Evolutionary conservation across 1,140 invertebrate genomes (phyloP).

Genomic region (Drosophila sp.): DNA sequence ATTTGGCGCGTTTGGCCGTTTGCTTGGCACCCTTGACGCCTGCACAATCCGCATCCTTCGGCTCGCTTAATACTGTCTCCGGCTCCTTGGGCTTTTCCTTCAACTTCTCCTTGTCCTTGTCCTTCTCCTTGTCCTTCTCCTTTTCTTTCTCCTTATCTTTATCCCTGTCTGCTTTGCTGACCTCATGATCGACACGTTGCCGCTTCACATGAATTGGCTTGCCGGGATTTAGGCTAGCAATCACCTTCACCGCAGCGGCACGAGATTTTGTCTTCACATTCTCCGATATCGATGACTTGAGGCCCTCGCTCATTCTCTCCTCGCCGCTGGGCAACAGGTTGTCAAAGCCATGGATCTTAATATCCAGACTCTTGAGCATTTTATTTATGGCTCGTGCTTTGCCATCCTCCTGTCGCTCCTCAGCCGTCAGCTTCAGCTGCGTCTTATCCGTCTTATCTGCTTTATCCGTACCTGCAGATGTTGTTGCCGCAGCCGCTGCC

Average conservation of each 20-base stretch:
- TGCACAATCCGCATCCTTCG: slow-evolving; percentile 38
- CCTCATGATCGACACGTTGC: slow-evolving; percentile 46
- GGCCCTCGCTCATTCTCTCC: slow-evolving; percentile 59
- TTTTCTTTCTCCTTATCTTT: not conserved
- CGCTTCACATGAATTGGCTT: slow-evolving; percentile 56
- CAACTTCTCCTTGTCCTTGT: slow-evolving; percentile 13
- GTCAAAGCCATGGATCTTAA: slow-evolving; percentile 83
- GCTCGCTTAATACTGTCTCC: slow-evolving; percentile 30
- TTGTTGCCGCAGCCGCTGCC: slow-evolving; percentile 1
- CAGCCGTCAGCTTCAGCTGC: slow-evolving; percentile 40
- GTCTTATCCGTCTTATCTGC: slow-evolving; percentile 15
- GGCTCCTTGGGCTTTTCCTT: slow-evolving; percentile 16
- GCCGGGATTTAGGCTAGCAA: slow-evolving; percentile 69
- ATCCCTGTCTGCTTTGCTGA: not conserved
- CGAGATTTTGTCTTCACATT: slow-evolving; percentile 84
- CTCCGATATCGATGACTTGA: slow-evolving; percentile 84
- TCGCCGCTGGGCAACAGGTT: slow-evolving; percentile 78
- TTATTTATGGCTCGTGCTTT: slow-evolving; percentile 82
- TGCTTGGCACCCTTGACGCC: slow-evolving; percentile 39
- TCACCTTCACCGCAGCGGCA: slow-evolving; percentile 79
- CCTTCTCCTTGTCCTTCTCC: not conserved
- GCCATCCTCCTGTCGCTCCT: slow-evolving; percentile 74
- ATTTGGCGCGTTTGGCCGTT: slow-evolving; percentile 47
- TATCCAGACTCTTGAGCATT: slow-evolving; percentile 83
- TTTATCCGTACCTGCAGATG: slow-evolving; percentile 3